These are phyloP conservation scores for Apocrypta bakeri DNA, from an alignment of 1,140 invertebrate genomes.

Conservation along the genomic window DNA sequence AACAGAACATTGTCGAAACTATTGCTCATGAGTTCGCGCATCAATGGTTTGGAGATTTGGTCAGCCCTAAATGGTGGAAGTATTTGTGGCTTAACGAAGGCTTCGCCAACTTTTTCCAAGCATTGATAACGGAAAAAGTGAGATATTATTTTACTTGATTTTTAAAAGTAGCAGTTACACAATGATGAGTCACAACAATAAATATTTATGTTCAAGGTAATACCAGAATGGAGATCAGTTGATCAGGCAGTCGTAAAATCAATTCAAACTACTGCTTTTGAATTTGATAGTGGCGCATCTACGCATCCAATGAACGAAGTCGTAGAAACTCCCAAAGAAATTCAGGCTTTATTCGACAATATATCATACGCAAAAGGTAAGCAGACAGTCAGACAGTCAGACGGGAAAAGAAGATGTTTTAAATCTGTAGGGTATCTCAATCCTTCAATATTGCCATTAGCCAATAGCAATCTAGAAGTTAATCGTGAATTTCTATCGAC, in stretches of 20 bases:
- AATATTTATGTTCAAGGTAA: constrained; percentile 66
- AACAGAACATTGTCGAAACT: constrained; percentile 75
- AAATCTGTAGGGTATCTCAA: constrained; percentile 34
- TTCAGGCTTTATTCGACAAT: constrained; percentile 85
- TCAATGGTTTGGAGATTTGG: constrained; percentile 79
- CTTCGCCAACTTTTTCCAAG: constrained; percentile 82
- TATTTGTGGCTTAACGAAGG: constrained; percentile 84
- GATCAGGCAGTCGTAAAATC: constrained; percentile 84
- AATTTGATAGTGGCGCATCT: constrained; percentile 78
- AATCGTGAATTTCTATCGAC: constrained; percentile 11
- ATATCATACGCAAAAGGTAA: constrained; percentile 85
- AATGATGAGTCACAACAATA: neutral
- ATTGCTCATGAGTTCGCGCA: constrained; percentile 81
- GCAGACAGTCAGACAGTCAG: constrained; percentile 45
- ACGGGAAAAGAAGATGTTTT: constrained; percentile 9
- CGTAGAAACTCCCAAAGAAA: constrained; percentile 82
- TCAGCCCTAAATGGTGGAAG: constrained; percentile 78
- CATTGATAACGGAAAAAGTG: constrained; percentile 77
- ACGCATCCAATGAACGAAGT: constrained; percentile 85
- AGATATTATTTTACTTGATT: neutral
- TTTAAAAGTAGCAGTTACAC: neutral
- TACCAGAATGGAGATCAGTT: constrained; percentile 84
- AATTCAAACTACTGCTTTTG: constrained; percentile 79
- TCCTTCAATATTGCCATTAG: constrained; percentile 1
- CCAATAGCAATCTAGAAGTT: constrained; percentile 23